Evolutionary conservation across 53 echinoderm and acorn worm genomes (phyloP), one percentile per base, ranked within the genome.

Genomic region (Arbacia lixula): DNA sequence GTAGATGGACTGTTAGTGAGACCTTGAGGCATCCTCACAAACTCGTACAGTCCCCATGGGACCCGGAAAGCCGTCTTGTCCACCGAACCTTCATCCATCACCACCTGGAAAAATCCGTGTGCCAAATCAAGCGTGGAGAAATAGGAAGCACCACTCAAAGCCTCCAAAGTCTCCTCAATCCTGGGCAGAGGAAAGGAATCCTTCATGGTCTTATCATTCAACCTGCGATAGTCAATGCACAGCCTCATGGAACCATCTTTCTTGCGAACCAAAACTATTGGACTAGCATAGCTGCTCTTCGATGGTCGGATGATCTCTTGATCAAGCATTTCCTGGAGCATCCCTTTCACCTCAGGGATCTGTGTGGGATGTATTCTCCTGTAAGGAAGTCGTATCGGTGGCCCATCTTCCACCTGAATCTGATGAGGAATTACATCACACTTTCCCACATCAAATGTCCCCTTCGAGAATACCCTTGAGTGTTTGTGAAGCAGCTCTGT

Each of bases 151-250:
- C 91, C 91, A 32, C 68, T 42, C 50, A 87, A 38, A 2, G 71
- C 85, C 26, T 88, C 85, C 28, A 92, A 32, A 5, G 85, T 81
- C 36, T 92, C 92, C 19, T 92, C 92, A n/a, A 92, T 88, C 24
- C 92, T 67, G 0, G 92, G 92, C 0, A 90, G 38, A 26, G 90
- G 90, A 26, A 86, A 90, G 2, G 86, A 85, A 22, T 90, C 90
- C 33, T 52, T 85, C 21, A 37, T 3, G 2, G 43, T 85, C 4
- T 43, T 54, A 1, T 28, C 68, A 53, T 89, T 89, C 11, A 89
- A 67, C 2, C 35, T 20, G 10, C 90, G 42, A 40, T 85, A 89
- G 32, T 89, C 90, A 6, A 89, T 66, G 22, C 85, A 89, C 6
- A 89, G 31, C 2, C 89, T 42, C 21, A 77, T 6, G 10, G 76